phyloP scores from a whole-genome alignment of 2,888 invertebrate genomes.

The Erynnis tages region DNA sequence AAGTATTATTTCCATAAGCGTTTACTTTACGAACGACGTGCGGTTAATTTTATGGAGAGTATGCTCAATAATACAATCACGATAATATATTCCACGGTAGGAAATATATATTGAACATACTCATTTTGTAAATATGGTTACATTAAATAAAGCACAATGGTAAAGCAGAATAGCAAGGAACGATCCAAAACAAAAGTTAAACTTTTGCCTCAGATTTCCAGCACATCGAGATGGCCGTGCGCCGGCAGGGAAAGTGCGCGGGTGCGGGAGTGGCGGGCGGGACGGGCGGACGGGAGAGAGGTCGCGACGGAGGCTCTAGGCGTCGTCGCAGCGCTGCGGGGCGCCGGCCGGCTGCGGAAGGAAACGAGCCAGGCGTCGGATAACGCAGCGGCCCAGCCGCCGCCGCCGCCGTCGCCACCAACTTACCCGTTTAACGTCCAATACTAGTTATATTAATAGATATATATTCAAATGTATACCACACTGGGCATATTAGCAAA shows the following conservation, averaged over 20 bases:
- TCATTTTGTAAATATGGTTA: not conserved
- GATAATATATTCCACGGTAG: not conserved
- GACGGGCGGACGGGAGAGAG: constrained; percentile 35
- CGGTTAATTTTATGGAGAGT: constrained; percentile 5
- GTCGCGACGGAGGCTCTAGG: constrained; percentile 32
- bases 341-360: constrained; percentile 38
- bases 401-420: constrained; percentile 16
- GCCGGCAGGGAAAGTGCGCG: constrained; percentile 28
- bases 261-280: constrained; percentile 28
- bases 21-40: not conserved
- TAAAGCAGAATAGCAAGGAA: constrained; percentile 2
- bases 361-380: constrained; percentile 38
- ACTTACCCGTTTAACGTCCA: not conserved
- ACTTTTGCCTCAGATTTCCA: constrained; percentile 37
- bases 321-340: constrained; percentile 36
- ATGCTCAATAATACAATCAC: not conserved
- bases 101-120: not conserved
- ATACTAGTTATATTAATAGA: no score
- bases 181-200: constrained; percentile 40
- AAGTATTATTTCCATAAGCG: constrained; percentile 1
- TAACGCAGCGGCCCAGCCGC: constrained; percentile 29
- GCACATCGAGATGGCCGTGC: not conserved
- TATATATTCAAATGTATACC: no score
- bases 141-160: not conserved
- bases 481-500: no score